Evolutionary conservation across 2,888 invertebrate genomes (phyloP), one percentile per base, ranked within the genome.

Genomic region (Anarsia innoxiella): DNA sequence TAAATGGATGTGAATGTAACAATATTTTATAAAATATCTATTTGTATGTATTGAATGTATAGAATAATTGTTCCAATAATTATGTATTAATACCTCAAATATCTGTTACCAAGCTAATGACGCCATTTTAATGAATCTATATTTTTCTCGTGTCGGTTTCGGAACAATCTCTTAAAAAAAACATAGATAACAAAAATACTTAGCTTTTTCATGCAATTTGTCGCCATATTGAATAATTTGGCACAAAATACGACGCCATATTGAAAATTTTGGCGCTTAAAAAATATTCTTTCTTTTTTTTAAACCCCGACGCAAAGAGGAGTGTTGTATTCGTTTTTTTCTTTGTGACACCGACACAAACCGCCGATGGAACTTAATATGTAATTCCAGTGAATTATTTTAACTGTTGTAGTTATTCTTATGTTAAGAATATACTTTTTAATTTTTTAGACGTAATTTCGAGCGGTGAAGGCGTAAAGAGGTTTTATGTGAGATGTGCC

Each of bases 351-450:
- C n/a, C n/a, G n/a, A n/a, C n/a, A n/a, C n/a, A n/a, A n/a, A 29
- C 14, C 35, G 39, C 35, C 26, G 34, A 30, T 25, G 33, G 31
- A 36, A 34, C 31, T 35, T 23, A 34, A 53, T 53, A 46, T 44
- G 50, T 45, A 53, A 63, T 66, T 69, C 65, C 72, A 69, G 61
- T 61, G 66, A 67, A 57, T 56, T 63, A 50, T 47, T 48, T 48
- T 44, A 45, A 44, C 54, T 68, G 62, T 72, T 76, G 65, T 75
- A 78, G 75, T 75, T 76, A 76, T 79, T 78, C 76, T 79, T 79
- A 78, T 75, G 77, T 80, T 79, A 79, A 78, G 79, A 75, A 76
- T 79, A 76, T 62, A 62, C 65, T 59, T 70, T 68, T 64, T 63
- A 68, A 35, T 33, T 68, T 59, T 59, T 57, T 66, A 66, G 59